Evolutionary conservation across 2,113 vertebrate species (phyloP).

Genomic region (Glareola pratincola): DNA sequence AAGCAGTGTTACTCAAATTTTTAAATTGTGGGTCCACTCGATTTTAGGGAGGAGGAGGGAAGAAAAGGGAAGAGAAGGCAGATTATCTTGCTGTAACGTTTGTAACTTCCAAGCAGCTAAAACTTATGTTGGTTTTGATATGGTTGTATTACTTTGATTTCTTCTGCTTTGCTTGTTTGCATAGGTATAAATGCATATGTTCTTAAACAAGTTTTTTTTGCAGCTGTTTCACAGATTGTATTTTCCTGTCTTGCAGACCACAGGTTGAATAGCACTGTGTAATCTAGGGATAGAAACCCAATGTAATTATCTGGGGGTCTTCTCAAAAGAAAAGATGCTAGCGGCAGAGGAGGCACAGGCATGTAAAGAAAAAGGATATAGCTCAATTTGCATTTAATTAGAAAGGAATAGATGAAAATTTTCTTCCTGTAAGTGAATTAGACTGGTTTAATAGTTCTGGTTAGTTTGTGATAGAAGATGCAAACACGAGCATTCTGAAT

Average conservation of each 20-base stretch:
- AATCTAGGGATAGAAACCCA: background rate
- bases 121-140: background rate
- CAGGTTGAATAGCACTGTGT: background rate
- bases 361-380: background rate
- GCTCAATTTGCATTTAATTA: background rate
- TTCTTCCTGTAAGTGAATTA: background rate
- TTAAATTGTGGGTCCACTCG: background rate
- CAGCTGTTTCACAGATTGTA: background rate
- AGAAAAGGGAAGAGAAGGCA: background rate
- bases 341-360: background rate
- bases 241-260: background rate
- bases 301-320: background rate
- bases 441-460: background rate
- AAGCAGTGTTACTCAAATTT: background rate
- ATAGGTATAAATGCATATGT: background rate
- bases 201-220: background rate
- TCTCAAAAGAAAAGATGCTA: background rate
- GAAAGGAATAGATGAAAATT: background rate
- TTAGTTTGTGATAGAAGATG: background rate
- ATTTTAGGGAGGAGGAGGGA: background rate
- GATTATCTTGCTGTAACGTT: background rate
- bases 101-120: background rate
- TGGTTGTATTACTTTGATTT: background rate
- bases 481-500: background rate
- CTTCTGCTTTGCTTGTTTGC: background rate